Conservation (phyloP, 2,888 invertebrate species). For the Calliopum simillimum region DNA sequence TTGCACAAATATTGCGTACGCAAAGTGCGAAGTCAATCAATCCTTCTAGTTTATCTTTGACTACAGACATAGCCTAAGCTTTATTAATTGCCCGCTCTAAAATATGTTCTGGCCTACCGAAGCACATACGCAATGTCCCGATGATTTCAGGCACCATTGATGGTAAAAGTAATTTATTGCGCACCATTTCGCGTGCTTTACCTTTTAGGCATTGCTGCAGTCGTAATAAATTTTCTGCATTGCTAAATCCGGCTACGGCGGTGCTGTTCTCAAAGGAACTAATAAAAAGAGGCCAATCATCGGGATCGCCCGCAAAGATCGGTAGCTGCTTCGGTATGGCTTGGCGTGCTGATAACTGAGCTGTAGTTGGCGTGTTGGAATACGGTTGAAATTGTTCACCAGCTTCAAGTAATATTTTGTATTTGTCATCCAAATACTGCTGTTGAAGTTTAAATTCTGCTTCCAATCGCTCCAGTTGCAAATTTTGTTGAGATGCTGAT, state of each 20-base stretch:
- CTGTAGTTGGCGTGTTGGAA: slow-evolving; percentile 9
- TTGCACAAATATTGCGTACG: slow-evolving; percentile 26
- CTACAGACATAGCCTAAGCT: slow-evolving; percentile 26
- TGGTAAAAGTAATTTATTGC: slow-evolving; percentile 30
- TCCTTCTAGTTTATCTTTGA: slow-evolving; percentile 35
- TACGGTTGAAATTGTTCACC: neutral
- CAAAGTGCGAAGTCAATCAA: slow-evolving; percentile 38
- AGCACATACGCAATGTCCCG: slow-evolving; percentile 32
- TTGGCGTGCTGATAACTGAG: slow-evolving; percentile 33
- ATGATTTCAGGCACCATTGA: slow-evolving; percentile 38
- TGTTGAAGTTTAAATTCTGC: slow-evolving; percentile 19
- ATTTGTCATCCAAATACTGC: slow-evolving; percentile 21
- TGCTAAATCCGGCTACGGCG: slow-evolving; percentile 30
- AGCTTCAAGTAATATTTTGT: neutral
- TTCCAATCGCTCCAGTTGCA: no score
- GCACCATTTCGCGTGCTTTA: slow-evolving; percentile 38
- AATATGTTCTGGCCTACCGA: slow-evolving; percentile 37
- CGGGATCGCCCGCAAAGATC: slow-evolving; percentile 31
- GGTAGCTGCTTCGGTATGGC: slow-evolving; percentile 35
- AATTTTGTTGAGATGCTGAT: no score
- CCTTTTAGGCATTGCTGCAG: slow-evolving; percentile 37
- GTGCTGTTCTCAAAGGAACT: slow-evolving; percentile 37
- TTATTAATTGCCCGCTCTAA: slow-evolving; percentile 35
- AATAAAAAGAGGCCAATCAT: slow-evolving; percentile 37
- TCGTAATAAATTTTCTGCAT: slow-evolving; percentile 35